Percentiles rank a stretch among this genome's conserved stretches.
phyloP scores from a whole-genome alignment of 92 coral and sea anemone genomes.

The Isaurus tuberculatus region DNA sequence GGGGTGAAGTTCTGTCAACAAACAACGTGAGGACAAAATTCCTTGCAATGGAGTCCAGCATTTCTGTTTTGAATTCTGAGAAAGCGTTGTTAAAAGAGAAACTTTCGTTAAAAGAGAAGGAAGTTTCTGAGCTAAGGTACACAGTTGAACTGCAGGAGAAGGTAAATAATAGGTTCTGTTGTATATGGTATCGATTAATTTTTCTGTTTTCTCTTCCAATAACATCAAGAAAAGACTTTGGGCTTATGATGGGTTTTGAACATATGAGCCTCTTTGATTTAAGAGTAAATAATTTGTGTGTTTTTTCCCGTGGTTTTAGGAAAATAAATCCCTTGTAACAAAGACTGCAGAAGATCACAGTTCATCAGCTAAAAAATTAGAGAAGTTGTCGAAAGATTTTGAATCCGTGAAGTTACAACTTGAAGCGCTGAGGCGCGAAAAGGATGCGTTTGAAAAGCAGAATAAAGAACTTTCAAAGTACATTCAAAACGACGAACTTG shows the following conservation, averaged over 20 bases:
- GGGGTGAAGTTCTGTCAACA: neutral
- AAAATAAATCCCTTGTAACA: slow-evolving; percentile 45
- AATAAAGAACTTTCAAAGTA: slow-evolving; percentile 54
- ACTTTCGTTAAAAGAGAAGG: slow-evolving; percentile 56
- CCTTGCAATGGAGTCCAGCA: slow-evolving; percentile 64
- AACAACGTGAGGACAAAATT: slow-evolving; percentile 44
- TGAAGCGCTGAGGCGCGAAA: slow-evolving; percentile 44
- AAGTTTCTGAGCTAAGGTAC: slow-evolving; percentile 56
- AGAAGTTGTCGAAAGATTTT: slow-evolving; percentile 49
- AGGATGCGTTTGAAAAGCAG: slow-evolving; percentile 49
- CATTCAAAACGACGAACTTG: slow-evolving; percentile 54
- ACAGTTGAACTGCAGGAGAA: slow-evolving; percentile 55
- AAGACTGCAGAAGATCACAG: slow-evolving; percentile 44
- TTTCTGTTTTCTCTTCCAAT: too few relatives aligned
- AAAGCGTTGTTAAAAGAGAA: slow-evolving; percentile 65
- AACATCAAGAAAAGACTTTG: too few relatives aligned
- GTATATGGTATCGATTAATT: too few relatives aligned
- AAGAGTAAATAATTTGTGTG: neutral
- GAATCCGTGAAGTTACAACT: slow-evolving; percentile 66
- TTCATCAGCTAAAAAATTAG: slow-evolving; percentile 5
- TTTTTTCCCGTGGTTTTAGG: slow-evolving; percentile 47
- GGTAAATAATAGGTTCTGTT: slow-evolving; percentile 48
- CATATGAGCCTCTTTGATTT: neutral
- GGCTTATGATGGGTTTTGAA: too few relatives aligned
- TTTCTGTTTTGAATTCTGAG: slow-evolving; percentile 72